Evolutionary conservation across 2,113 vertebrate genomes (phyloP), one percentile per base, ranked within the genome.

Genomic region (mouse (Mus musculus)): DNA sequence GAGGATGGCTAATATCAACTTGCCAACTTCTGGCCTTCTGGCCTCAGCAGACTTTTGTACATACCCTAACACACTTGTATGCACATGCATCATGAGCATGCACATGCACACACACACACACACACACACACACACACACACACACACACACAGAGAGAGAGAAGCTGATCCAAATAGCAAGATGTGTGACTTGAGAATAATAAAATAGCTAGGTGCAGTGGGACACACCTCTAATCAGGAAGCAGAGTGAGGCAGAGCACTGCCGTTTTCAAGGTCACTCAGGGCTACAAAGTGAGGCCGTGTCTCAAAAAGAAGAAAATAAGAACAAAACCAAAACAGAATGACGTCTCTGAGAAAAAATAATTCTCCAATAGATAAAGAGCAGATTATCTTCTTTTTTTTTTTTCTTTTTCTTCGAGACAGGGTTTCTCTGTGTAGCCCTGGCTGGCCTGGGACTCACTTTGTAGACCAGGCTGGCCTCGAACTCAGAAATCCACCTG

Each of bases 141-240:
- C 16, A 24, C 59, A 85, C 39, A 30, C 39, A 30, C 26, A n/a
- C n/a, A n/a, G n/a, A n/a, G n/a, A n/a, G n/a, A n/a, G n/a, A 30
- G 14, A 49, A 8, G 59, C 14, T 87, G 77, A 33, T 42, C 22
- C 73, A 88, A 91, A 49, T 80, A 46, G n/a, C 33, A 52, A 91
- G 90, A 94, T 28, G 90, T 78, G 39, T 46, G 39, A 76, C 77
- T 93, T n/a, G 82, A 39, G 78, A 93, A 91, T 42, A 93, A 88
- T 46, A 17, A 93, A 95, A 95, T 71, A 2, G 22, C 73, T 24
- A 26, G 11, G 73, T 46, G 39, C 39, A 26, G 67, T 46, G 73
- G n/a, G 73, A 46, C 73, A 46, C 22, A 46, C 73, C 3, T 75
- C 12, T 46, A 75, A 75, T 75, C 73, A 76, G 73, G 73, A 76